Percentiles rank a stretch among this genome's conserved stretches.
These are phyloP conservation scores for Lepas anatifera DNA, from an alignment of 2,888 invertebrate species.

Conservation along the genomic window DNA sequence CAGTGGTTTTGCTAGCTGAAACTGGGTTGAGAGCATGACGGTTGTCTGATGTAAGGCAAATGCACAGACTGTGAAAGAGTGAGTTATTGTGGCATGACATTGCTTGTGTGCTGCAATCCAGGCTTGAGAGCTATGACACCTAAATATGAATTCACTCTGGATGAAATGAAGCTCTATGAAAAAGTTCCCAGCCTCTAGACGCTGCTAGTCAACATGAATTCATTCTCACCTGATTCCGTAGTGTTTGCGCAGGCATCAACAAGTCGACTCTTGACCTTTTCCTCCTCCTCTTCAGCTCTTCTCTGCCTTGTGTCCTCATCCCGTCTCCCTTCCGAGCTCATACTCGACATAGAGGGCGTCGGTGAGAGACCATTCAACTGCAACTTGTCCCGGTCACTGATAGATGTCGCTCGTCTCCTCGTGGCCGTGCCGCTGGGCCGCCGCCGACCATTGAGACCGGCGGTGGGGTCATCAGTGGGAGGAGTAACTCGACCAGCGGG, in stretches of 20 bases:
- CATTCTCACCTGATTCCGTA: neutral
- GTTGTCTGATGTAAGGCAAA: too few species aligned
- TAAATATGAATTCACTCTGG: too few species aligned
- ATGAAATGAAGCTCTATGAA: too few species aligned
- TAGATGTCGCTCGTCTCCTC: neutral
- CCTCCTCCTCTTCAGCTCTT: neutral
- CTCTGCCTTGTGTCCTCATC: neutral
- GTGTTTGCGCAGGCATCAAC: neutral
- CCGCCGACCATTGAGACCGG: neutral
- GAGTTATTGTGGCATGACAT: too few species aligned
- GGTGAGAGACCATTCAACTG: neutral
- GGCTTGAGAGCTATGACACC: too few species aligned
- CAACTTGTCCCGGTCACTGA: neutral
- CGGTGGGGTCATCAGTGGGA: neutral
- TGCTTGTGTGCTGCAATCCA: too few species aligned
- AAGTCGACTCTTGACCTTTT: neutral
- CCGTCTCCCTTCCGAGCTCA: neutral
- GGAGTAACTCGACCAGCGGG: neutral
- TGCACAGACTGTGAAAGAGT: too few species aligned
- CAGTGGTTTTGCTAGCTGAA: too few species aligned
- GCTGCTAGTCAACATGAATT: too few species aligned
- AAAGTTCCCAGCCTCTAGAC: too few species aligned
- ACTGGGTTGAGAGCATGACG: too few species aligned
- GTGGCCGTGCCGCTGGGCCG: neutral
- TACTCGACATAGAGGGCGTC: neutral